A percentile compares a stretch with the other conserved stretches of the same genome.
Evolutionary conservation across 64 coral and sea anemone genomes (phyloP).

Genomic region (Anthopleura sola): DNA sequence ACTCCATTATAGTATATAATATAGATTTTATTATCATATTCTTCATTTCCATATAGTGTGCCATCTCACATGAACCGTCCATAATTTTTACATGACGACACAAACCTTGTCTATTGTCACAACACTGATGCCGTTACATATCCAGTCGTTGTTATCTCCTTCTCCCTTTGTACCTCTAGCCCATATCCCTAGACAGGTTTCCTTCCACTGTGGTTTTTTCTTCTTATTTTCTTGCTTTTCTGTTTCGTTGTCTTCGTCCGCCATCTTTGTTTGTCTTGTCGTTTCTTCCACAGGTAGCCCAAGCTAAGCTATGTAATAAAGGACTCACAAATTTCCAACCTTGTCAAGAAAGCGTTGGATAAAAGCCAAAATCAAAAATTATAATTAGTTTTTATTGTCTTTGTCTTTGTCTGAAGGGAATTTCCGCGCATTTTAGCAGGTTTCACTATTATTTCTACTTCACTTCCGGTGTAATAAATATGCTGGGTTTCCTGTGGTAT

Average conservation of each 20-base stretch:
- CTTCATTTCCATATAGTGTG: too few relatives aligned
- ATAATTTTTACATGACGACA: neutral
- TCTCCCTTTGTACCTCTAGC: neutral
- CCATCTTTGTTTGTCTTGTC: neutral
- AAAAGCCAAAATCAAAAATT: too few relatives aligned
- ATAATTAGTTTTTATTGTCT: too few relatives aligned
- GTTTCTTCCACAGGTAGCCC: neutral
- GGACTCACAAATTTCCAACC: neutral
- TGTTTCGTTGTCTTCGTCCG: neutral
- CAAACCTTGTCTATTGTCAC: slow-evolving; percentile 1
- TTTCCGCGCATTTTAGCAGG: neutral
- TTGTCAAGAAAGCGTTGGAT: too few relatives aligned
- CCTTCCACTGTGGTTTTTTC: neutral
- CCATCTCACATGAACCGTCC: neutral
- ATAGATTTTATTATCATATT: too few relatives aligned
- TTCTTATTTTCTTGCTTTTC: neutral
- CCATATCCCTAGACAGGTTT: slow-evolving; percentile 17
- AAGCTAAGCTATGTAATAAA: neutral
- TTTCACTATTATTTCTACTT: neutral
- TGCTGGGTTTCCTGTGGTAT: neutral
- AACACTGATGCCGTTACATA: slow-evolving; percentile 16
- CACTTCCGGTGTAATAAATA: neutral
- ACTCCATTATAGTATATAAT: too few relatives aligned
- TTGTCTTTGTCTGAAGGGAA: too few relatives aligned
- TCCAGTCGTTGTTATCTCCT: neutral